Base-by-base conservation (phyloP, 2,888 invertebrate genomes). In the Rhorus exstirpatorius region DNA sequence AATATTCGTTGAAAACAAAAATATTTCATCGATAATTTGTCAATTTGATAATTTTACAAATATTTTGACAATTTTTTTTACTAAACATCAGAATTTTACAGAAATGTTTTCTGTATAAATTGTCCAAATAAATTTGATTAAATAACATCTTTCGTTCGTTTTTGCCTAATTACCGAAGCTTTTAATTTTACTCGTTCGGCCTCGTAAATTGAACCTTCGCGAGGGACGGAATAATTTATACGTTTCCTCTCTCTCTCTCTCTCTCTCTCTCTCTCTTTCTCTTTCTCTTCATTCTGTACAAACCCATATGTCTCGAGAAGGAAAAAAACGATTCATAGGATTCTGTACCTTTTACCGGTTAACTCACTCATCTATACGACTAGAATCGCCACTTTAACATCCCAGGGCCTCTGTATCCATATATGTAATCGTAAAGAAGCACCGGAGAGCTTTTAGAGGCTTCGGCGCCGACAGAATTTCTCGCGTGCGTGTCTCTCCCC, bases 391-490 rank as follows among this genome's bases (percentile, higher is more conserved):
- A 41, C 63, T 53, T 63, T 41, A 49, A 24, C 63, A 53, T 55
- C 26, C 31, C 51, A 24, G 10, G 17, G n/a, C 19, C 46, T 51
- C 26, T 49, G n/a, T 17, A 17, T 60, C 31, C 26, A 49, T 31
- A 17, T 55, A 70, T 35, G 17, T 38, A 24, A 35, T 7, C n/a
- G 53, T 8, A n/a, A 14, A 10, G 51, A 51, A 65, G 58, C 19
- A 19, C 21, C 67, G 19, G 53, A 61, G 72, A 68, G 77, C 72
- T 81, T 81, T 81, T 68, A 81, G 61, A 44, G 68, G 17, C 55
- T 53, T 44, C 41, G 60, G 17, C 61, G 12, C 53, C 31, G 38
- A 77, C 61, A 41, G 77, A 26, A 58, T 60, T 31, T 75, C 46
- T 61, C 51, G 12, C 38, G 44, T 41, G 58, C 21, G 70, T 63